Evolutionary conservation across 2,888 invertebrate genomes (phyloP).

Genomic region (Hydrotaea cyrtoneurina): DNA sequence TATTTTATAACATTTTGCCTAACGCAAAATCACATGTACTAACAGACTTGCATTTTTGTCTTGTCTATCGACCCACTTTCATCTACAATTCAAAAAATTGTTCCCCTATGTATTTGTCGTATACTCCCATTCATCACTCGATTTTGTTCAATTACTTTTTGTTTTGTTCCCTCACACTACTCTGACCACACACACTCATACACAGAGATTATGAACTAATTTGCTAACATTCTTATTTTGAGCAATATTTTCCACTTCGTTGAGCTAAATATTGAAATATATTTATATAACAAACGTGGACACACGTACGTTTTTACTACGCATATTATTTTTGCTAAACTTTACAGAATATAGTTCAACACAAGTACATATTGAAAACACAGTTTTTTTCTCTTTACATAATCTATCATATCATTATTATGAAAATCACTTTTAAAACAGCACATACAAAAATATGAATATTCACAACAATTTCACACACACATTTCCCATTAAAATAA

Average conservation of each 20-base stretch:
- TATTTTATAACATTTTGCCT: too few species aligned
- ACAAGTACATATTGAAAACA: not conserved
- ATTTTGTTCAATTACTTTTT: not conserved
- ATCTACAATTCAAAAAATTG: too few species aligned
- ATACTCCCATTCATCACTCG: not conserved
- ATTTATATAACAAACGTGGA: not conserved
- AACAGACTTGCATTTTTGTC: too few species aligned
- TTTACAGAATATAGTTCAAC: not conserved
- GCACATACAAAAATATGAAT: not conserved
- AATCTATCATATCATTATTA: slow-evolving; percentile 10
- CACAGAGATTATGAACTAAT: slow-evolving; percentile 32
- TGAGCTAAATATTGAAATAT: slow-evolving; percentile 65
- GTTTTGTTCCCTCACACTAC: not conserved
- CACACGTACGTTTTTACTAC: not conserved
- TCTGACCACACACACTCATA: slow-evolving; percentile 37
- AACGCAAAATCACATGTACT: too few species aligned
- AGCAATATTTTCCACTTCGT: slow-evolving; percentile 81
- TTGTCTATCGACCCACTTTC: too few species aligned
- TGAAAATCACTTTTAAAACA: not conserved
- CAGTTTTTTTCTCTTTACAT: not conserved
- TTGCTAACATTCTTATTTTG: slow-evolving; percentile 68
- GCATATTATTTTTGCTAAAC: slow-evolving; percentile 14
- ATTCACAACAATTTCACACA: not conserved
- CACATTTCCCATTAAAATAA: not conserved
- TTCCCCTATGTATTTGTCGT: slow-evolving; percentile 33